These are phyloP conservation scores for Maniola jurtina DNA, from an alignment of 1,140 invertebrate species.

Conservation along the genomic window DNA sequence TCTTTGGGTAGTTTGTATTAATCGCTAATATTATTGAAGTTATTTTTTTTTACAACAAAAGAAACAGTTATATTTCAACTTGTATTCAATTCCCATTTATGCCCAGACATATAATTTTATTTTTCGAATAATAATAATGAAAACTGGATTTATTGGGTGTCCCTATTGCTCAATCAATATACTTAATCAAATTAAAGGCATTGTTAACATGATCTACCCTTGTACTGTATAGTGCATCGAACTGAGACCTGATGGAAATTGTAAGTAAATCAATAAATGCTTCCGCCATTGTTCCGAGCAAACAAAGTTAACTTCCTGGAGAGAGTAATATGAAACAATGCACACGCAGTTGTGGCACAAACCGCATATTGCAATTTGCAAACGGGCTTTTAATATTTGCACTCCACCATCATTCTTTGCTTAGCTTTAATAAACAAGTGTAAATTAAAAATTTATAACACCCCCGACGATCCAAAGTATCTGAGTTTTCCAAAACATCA, in stretches of 20 bases:
- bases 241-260: neutral
- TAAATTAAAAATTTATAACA: too few relatives aligned
- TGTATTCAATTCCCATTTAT: too few relatives aligned
- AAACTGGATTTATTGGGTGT: too few relatives aligned
- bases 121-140: too few relatives aligned
- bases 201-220: neutral
- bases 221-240: neutral
- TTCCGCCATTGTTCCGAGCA: neutral
- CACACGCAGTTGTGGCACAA: slow-evolving; percentile 6
- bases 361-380: slow-evolving; percentile 14
- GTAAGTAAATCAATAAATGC: slow-evolving; percentile 20
- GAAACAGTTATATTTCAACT: too few relatives aligned
- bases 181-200: neutral
- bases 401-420: slow-evolving; percentile 12
- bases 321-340: slow-evolving; percentile 7
- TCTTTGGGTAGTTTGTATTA: too few relatives aligned
- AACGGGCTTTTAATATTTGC: slow-evolving; percentile 19
- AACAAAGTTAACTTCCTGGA: slow-evolving; percentile 14
- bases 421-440: neutral
- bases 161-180: too few relatives aligned
- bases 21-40: too few relatives aligned
- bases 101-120: too few relatives aligned
- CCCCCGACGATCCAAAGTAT: too few relatives aligned
- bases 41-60: too few relatives aligned
- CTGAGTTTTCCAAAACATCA: too few relatives aligned